Evolutionary conservation across 2,888 invertebrate species (phyloP).

Genomic region (Athalia cordata): DNA sequence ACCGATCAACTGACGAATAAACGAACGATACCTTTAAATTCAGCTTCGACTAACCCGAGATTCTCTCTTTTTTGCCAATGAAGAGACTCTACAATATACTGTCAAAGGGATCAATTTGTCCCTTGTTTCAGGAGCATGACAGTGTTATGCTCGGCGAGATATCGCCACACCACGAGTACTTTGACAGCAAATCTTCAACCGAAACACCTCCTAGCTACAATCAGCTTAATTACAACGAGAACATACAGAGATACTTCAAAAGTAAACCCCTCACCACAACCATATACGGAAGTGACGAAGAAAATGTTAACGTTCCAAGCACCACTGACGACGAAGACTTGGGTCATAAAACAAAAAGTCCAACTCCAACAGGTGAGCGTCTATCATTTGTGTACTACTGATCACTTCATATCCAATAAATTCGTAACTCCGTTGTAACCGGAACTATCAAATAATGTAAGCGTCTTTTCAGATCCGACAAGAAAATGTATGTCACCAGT

Average conservation of each 20-base stretch:
- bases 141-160: conserved; percentile 90
- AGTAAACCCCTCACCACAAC: conserved; percentile 60
- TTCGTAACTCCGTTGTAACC: too few relatives aligned
- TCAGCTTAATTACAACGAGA: conserved; percentile 90
- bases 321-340: conserved; percentile 60
- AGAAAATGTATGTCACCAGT: conserved; percentile 74
- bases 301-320: conserved; percentile 58
- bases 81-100: conserved; percentile 48
- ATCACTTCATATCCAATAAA: too few relatives aligned
- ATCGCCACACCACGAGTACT: conserved; percentile 88
- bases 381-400: too few relatives aligned
- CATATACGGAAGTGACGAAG: conserved; percentile 63
- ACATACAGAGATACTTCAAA: conserved; percentile 79
- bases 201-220: conserved; percentile 88
- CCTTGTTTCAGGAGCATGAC: conserved; percentile 81
- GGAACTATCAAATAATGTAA: background rate
- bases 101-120: conserved; percentile 70
- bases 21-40: conserved; percentile 13
- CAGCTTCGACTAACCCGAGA: conserved; percentile 23
- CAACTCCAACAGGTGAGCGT: conserved; percentile 54
- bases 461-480: conserved; percentile 49
- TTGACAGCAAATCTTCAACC: conserved; percentile 83
- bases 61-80: conserved; percentile 6
- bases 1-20: background rate
- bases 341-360: conserved; percentile 57